Evolutionary conservation across 2,797 vertebrate species (phyloP).

Genomic region (Catostomus latipinnis): DNA sequence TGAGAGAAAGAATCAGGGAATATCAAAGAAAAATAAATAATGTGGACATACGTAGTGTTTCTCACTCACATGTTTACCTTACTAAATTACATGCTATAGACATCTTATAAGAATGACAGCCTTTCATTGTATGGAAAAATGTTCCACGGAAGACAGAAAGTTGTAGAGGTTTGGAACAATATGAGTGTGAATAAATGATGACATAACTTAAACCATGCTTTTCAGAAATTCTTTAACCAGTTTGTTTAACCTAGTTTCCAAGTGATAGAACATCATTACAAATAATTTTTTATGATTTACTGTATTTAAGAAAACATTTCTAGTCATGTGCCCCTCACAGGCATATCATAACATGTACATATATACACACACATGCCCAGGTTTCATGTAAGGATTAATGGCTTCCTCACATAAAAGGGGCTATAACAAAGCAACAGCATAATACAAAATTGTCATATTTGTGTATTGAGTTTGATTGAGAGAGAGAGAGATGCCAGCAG

Average conservation of each 20-base stretch:
- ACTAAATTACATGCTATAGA: too few relatives aligned
- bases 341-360: background rate
- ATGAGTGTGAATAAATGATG: too few relatives aligned
- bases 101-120: too few relatives aligned
- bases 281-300: background rate
- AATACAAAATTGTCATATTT: background rate
- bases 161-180: too few relatives aligned
- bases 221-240: too few relatives aligned
- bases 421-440: conserved; percentile 12
- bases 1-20: background rate
- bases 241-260: too few relatives aligned
- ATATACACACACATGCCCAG: background rate
- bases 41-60: too few relatives aligned
- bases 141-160: too few relatives aligned
- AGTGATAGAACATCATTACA: too few relatives aligned
- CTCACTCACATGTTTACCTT: too few relatives aligned
- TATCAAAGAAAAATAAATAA: background rate
- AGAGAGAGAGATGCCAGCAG: background rate
- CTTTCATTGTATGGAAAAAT: too few relatives aligned
- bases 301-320: conserved; percentile 3
- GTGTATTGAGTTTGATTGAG: background rate
- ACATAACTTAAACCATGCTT: too few relatives aligned
- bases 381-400: background rate
- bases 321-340: background rate
- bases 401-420: background rate